Base-by-base conservation (phyloP, 2,113 vertebrate species). In the Peromyscus maniculatus region DNA sequence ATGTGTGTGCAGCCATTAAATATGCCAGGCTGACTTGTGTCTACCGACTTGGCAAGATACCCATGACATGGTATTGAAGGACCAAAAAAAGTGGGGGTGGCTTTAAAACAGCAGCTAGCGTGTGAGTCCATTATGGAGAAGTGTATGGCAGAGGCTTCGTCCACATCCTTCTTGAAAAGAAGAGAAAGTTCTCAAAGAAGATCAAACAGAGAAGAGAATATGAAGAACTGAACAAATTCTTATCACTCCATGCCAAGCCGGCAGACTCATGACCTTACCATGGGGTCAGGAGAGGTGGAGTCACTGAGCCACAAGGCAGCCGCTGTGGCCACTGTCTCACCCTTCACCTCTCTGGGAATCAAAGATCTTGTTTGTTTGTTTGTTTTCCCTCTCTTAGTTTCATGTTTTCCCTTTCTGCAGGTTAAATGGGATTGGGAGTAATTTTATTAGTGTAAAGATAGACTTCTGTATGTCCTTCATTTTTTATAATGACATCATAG, bases 91-190 rank as follows among this genome's bases (percentile, higher is more conserved):
- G 78, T 86, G 95, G 94, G 57, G 13, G 13, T 0, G 7, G 91
- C 82, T 89, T 80, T 88, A 16, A 43, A 91, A 67, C 95, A 96
- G 93, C 95, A 96, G 96, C 89, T 78, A 95, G 92, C 79, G 69
- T 39, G 74, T 43, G 96, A 92, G 75, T 91, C 83, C 64, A 69
- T 94, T 84, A 91, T 12, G 39, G 84, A 95, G 87, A 92, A 83
- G 74, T 87, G 46, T 9, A 0, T 7, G 69, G 64, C 77, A 69
- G 24, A 8, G 52, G 71, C 92, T 86, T 88, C 16, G 69, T 64
- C 55, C 33, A 46, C 59, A 21, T 77, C 75, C 84, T 95, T 67
- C 67, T 93, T 84, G 64, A 79, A 75, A 33, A 79, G 12, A 83
- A 64, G 28, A 75, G 79, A 36, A 84, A 28, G 7, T 33, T 74